Base-by-base conservation (phyloP, 2,113 vertebrate species). In the Stegostoma tigrinum region DNA sequence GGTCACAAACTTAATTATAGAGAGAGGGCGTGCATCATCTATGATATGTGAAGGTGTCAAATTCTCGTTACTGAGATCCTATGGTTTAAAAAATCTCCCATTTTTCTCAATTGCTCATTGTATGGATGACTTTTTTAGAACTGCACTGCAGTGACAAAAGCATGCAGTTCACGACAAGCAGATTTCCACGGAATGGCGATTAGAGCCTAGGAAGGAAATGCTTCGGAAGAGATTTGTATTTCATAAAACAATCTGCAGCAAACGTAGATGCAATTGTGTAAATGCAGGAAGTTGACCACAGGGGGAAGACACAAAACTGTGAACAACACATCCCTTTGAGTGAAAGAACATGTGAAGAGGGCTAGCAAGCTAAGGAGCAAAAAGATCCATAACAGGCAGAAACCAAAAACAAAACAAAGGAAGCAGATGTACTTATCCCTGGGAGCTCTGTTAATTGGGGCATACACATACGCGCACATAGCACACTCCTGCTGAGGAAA, bases 361-460 rank as follows among this genome's bases (percentile, higher is more conserved):
- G 21, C 27, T 2, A 52, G 85, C 27, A 24, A 87, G 45, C 45
- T 27, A 2, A 87, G 48, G 85, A 52, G 80, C 80, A 23, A 87
- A 87, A 24, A 70, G 21, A 52, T 52, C 48, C 17, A 87, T 48
- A 87, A 52, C 85, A 87, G 85, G 85, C 85, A 87, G 42, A 87
- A 87, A 87, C 45, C 85, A 52, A 48, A 52, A 48, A 52, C 85
- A 87, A 87, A 87, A 52, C 85, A 87, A 87, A 52, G 85, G 85
- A 87, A 87, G 85, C 85, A 87, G 85, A 87, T 87, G 85, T 87
- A 24, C 85, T 87, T 87, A 30, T 87, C 85, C 48, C 85, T 10
- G 24, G 80, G 42, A 87, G 48, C 85, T 87, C 85, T 48, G 85
- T 87, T 52, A 87, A 87, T 87, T 87, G 85, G 85, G 85, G 85